Percentiles rank a stretch among this genome's conserved stretches.
These are phyloP conservation scores for Drosophila neonasuta DNA, from an alignment of 2,888 invertebrate genomes.

Conservation along the genomic window DNA sequence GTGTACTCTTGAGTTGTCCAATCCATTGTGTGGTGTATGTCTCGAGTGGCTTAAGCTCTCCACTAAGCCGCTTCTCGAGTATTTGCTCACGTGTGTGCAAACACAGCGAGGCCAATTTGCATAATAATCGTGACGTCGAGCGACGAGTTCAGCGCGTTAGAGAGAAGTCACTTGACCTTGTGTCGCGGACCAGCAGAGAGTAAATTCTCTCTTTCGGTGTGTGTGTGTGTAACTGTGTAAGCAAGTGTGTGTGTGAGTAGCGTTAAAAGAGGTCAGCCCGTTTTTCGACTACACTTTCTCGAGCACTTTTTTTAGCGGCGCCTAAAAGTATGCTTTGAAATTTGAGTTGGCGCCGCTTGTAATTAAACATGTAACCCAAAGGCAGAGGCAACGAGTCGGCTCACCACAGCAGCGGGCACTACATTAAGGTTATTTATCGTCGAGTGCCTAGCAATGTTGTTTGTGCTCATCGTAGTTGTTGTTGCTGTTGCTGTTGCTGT, in stretches of 20 bases:
- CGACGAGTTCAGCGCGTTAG: constrained; percentile 31
- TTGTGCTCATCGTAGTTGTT: background rate
- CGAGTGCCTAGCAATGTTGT: constrained; percentile 47
- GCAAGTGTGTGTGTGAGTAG: constrained; percentile 3
- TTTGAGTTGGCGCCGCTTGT: constrained; percentile 46
- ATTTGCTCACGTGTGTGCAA: constrained; percentile 71
- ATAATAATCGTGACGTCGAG: constrained; percentile 65
- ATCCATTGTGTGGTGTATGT: constrained; percentile 38
- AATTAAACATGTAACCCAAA: constrained; percentile 59
- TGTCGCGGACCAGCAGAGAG: constrained; percentile 15
- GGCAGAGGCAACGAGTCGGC: constrained; percentile 20
- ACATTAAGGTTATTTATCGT: constrained; percentile 77
- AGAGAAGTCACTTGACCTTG: constrained; percentile 63
- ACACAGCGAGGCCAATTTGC: constrained; percentile 72
- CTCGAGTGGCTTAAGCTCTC: constrained; percentile 52
- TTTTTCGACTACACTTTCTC: constrained; percentile 72
- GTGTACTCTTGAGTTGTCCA: background rate
- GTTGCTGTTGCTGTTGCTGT: constrained; percentile 4
- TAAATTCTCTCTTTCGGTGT: background rate
- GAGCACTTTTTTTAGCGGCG: constrained; percentile 67
- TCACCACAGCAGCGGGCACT: constrained; percentile 55
- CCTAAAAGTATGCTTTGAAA: constrained; percentile 73
- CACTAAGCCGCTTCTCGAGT: constrained; percentile 53
- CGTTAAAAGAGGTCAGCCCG: constrained; percentile 48
- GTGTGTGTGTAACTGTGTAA: background rate